Base-by-base conservation (phyloP, 2,888 invertebrate genomes). In the Dysmachus trigonus region DNA sequence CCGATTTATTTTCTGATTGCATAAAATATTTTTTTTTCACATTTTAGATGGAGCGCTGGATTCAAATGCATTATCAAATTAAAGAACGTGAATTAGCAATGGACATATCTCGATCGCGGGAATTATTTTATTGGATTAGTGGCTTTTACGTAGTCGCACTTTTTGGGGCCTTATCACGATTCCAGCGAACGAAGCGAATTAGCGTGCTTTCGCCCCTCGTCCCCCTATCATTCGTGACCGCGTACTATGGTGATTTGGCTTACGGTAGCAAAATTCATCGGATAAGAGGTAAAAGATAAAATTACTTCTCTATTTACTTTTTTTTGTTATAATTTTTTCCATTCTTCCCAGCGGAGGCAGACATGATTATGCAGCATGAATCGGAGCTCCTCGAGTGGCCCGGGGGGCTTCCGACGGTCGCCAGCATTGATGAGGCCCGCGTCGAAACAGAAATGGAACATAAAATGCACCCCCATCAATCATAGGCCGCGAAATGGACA, bases 31-130 rank as follows among this genome's bases (percentile, higher is more conserved):
- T n/a, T n/a, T n/a, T n/a, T n/a, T n/a, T n/a, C n/a, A n/a, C 7
- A 76, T 91, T 90, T 87, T 88, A 95, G 96, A 94, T 96, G 93
- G 96, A 96, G 90, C 93, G 96, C 87, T 96, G 96, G 92, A 95
- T 97, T 88, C 96, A 96, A 90, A 94, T 97, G 93, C 95, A 95
- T 91, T 95, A 95, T 91, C 95, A 96, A 91, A 94, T 97, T 93
- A 94, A 96, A 90, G 95, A 96, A 90, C 93, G 96, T 87, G 93
- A 95, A 92, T 93, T 94, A 91, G 96, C 97, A 0, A 92, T 95
- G 92, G 93, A 95, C 91, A 93, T 96, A 86, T 95, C 96, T 0
- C 93, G 94, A 89, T 93, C 94, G 88, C 93, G 96, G 88, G 96
- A 97, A 90, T 92, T 95, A 27, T 95, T 96, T 89, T 93, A 95